Conservation (phyloP, 1,140 invertebrate species). For the Drosophila simulans region DNA sequence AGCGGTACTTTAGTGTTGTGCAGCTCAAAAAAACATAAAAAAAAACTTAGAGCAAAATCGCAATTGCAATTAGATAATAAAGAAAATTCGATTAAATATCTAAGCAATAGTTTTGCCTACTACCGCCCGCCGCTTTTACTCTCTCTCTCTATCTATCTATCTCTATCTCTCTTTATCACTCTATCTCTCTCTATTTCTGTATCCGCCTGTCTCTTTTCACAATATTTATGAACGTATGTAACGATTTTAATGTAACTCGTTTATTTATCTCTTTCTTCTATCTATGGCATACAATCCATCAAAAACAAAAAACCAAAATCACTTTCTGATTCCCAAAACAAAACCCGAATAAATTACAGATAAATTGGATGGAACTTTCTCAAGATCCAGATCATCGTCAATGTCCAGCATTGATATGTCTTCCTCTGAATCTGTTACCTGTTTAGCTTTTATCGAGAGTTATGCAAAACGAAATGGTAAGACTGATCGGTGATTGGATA, state of each 20-base stretch:
- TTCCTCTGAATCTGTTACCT: conserved; percentile 97
- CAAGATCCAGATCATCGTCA: conserved; percentile 97
- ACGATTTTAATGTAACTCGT: conserved; percentile 47
- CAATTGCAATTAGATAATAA: conserved; percentile 41
- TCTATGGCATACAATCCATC: conserved; percentile 29
- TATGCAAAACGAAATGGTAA: conserved; percentile 97
- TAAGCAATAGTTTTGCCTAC: conserved; percentile 78
- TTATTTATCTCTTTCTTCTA: conserved; percentile 47
- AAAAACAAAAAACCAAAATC: not conserved
- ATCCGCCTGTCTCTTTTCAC: conserved; percentile 47
- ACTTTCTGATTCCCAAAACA: conserved; percentile 21
- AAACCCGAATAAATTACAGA: conserved; percentile 87
- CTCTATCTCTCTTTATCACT: conserved; percentile 35
- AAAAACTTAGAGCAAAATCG: conserved; percentile 25
- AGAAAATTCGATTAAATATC: conserved; percentile 44
- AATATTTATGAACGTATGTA: conserved; percentile 34
- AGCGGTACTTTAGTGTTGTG: conserved; percentile 58
- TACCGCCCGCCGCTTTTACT: conserved; percentile 79
- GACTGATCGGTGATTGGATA: conserved; percentile 24
- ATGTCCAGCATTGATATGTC: conserved; percentile 99
- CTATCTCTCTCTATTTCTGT: conserved; percentile 40
- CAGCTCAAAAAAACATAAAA: conserved; percentile 36
- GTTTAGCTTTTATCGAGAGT: conserved; percentile 97
- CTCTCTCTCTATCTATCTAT: conserved; percentile 50
- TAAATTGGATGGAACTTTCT: conserved; percentile 98